phyloP scores from a whole-genome alignment of 1,140 invertebrate species.

The Leptonema lineaticorne region DNA sequence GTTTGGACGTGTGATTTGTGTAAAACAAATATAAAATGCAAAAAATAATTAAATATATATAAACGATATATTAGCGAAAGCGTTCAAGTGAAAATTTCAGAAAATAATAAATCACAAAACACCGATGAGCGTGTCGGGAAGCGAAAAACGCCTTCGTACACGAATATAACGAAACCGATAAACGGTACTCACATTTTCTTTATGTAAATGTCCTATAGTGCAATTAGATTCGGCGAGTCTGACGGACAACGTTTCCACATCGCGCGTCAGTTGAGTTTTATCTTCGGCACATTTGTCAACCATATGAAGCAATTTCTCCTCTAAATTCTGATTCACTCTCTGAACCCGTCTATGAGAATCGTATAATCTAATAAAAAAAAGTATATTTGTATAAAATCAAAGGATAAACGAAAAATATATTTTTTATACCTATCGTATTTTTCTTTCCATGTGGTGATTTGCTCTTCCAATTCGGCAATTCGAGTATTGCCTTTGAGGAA shows the following conservation, averaged over 20 bases:
- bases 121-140: too few species aligned
- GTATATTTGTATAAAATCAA: not conserved
- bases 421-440: constrained; percentile 78
- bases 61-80: not conserved
- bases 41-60: not conserved
- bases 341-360: constrained; percentile 93
- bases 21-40: constrained; percentile 15
- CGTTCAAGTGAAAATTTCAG: not conserved
- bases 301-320: constrained; percentile 91
- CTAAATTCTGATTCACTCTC: constrained; percentile 92
- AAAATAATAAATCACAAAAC: not conserved
- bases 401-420: not conserved
- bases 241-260: constrained; percentile 83
- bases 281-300: constrained; percentile 92
- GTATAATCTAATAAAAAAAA: constrained; percentile 66
- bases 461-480: constrained; percentile 77
- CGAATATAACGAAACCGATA: not conserved
- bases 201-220: constrained; percentile 80
- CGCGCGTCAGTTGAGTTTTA: constrained; percentile 81
- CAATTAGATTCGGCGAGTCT: constrained; percentile 86
- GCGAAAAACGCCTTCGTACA: not conserved
- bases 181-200: constrained; percentile 80
- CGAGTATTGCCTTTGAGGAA: constrained; percentile 79
- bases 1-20: constrained; percentile 11
- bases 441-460: constrained; percentile 83